Evolutionary conservation across 2,797 vertebrate species (phyloP).

Genomic region (Gorsachius magnificus): DNA sequence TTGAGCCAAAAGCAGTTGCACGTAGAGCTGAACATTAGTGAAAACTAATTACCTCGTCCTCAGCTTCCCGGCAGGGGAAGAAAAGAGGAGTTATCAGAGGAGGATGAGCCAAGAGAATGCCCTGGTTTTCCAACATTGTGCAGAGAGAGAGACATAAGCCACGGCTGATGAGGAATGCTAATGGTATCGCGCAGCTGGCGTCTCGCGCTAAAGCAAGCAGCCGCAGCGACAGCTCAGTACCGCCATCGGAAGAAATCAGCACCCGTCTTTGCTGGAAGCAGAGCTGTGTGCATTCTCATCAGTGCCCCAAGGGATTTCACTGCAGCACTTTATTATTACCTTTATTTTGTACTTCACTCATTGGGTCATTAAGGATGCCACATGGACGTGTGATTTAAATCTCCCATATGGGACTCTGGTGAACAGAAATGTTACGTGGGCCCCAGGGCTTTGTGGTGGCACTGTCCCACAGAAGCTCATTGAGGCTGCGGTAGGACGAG

Average conservation of each 20-base stretch:
- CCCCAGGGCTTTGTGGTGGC: background rate
- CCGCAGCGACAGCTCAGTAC: background rate
- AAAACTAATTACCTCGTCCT: conserved; percentile 35
- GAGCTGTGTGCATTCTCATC: background rate
- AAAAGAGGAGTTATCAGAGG: conserved; percentile 50
- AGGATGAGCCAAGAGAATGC: conserved; percentile 57
- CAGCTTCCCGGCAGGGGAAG: background rate
- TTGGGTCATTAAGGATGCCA: background rate
- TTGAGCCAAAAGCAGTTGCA: background rate
- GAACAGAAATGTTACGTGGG: rapidly evolving
- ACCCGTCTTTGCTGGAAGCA: background rate
- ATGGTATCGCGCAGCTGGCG: conserved; percentile 47
- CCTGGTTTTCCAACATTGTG: conserved; percentile 39
- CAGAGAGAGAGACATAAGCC: conserved; percentile 6
- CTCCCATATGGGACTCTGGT: background rate
- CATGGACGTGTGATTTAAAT: rapidly evolving
- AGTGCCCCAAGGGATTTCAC: background rate
- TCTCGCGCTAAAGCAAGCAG: background rate
- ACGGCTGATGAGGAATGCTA: conserved; percentile 36
- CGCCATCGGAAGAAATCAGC: background rate
- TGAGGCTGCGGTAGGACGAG: background rate
- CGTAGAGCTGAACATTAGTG: background rate
- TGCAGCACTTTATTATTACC: background rate
- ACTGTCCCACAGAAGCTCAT: background rate
- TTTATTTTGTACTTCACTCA: background rate